Percentiles rank a stretch among this genome's conserved stretches.
Evolutionary conservation across 2,113 vertebrate genomes (phyloP).

Genomic region (Petrocephalus zakoni): DNA sequence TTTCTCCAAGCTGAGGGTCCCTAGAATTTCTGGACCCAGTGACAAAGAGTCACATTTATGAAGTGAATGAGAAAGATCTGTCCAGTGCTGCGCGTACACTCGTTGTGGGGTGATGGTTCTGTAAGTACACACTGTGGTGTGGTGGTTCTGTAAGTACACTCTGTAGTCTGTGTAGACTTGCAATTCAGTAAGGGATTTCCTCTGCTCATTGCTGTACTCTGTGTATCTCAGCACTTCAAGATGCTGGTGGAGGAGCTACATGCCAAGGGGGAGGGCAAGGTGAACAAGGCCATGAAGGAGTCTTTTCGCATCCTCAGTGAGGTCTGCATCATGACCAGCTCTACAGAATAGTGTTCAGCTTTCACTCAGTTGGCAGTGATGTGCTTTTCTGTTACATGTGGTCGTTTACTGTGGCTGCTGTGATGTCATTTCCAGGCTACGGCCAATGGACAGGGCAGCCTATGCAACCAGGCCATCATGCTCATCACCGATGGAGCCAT

Average conservation of each 20-base stretch:
- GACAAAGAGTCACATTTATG: not conserved
- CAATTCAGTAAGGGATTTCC: not conserved
- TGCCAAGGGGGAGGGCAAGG: slow-evolving; percentile 84
- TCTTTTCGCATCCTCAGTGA: slow-evolving; percentile 85
- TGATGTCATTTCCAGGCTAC: slow-evolving; percentile 44
- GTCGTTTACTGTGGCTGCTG: not conserved
- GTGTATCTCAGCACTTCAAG: slow-evolving; percentile 81
- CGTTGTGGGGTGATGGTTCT: not conserved
- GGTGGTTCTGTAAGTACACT: not conserved
- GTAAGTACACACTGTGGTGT: not conserved
- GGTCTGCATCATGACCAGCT: slow-evolving; percentile 56
- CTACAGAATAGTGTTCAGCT: not conserved
- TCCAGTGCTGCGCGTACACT: not conserved
- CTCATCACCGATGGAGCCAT: slow-evolving; percentile 89
- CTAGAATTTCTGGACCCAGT: not conserved
- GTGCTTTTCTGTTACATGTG: not conserved
- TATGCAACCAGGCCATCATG: slow-evolving; percentile 97
- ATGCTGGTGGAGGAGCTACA: slow-evolving; percentile 78
- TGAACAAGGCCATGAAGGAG: slow-evolving; percentile 81
- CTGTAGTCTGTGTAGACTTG: not conserved
- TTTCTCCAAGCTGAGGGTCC: not conserved
- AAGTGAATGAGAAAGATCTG: not conserved
- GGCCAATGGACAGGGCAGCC: slow-evolving; percentile 70
- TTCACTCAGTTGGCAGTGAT: not conserved
- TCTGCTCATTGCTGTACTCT: slow-evolving; percentile 8